These are phyloP conservation scores for Cataglyphis hispanica DNA, from an alignment of 1,140 invertebrate species.

Conservation along the genomic window DNA sequence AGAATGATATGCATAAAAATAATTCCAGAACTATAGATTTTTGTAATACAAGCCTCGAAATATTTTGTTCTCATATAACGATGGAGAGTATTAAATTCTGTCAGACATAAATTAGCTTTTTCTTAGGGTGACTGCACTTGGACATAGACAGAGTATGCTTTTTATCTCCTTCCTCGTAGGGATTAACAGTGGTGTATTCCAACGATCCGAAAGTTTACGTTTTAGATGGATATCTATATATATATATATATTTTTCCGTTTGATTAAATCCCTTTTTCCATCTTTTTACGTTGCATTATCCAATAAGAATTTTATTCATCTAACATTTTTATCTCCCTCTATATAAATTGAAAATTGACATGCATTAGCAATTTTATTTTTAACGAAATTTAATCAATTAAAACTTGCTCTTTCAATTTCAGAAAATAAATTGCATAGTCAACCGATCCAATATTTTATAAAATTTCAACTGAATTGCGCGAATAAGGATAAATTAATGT, in stretches of 20 bases:
- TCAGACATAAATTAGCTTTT: constrained; percentile 56
- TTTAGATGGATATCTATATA: constrained; percentile 14
- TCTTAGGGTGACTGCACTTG: constrained; percentile 37
- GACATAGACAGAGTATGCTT: constrained; percentile 41
- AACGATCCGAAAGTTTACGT: constrained; percentile 39
- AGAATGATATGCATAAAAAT: background rate
- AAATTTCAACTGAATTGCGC: background rate
- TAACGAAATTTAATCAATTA: background rate
- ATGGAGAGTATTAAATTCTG: constrained; percentile 41
- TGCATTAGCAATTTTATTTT: background rate
- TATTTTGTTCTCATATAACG: constrained; percentile 14
- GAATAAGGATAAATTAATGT: background rate
- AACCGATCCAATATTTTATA: background rate
- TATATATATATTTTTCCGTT: constrained; percentile 40
- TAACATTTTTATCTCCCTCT: background rate
- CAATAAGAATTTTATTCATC: constrained; percentile 12
- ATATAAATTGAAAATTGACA: background rate
- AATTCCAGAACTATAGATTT: background rate
- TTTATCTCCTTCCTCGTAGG: constrained; percentile 32
- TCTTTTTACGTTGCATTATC: background rate
- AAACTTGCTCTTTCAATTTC: background rate
- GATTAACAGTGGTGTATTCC: constrained; percentile 36
- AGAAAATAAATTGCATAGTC: background rate
- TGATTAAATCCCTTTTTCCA: constrained; percentile 36
- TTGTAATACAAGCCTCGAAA: background rate